These are phyloP conservation scores for Apodemia duryi DNA, from an alignment of 2,888 invertebrate genomes.

Conservation along the genomic window DNA sequence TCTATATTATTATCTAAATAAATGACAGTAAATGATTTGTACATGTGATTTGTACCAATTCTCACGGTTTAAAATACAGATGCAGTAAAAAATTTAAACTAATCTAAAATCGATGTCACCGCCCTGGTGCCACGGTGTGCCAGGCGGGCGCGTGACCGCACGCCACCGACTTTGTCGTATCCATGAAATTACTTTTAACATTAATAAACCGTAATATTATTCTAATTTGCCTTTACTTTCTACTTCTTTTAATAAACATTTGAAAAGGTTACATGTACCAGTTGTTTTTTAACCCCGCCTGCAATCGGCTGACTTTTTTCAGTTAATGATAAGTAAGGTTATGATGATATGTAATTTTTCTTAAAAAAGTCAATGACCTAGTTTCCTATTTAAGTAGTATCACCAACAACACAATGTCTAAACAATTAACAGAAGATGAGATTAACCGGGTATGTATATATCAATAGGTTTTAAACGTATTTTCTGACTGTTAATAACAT, in stretches of 20 bases:
- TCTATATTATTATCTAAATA: no score
- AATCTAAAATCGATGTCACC: slow-evolving; percentile 34
- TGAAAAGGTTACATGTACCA: slow-evolving; percentile 69
- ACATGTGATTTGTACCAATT: no score
- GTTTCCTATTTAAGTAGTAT: slow-evolving; percentile 36
- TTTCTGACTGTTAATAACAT: neutral
- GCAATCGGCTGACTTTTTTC: slow-evolving; percentile 62
- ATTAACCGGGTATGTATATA: slow-evolving; percentile 58
- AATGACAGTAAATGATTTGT: no score
- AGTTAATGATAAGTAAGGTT: neutral
- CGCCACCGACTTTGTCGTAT: slow-evolving; percentile 52
- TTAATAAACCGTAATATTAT: slow-evolving; percentile 71
- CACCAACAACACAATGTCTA: slow-evolving; percentile 42
- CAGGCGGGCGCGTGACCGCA: slow-evolving; percentile 53
- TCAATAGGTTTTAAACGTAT: neutral
- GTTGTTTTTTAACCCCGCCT: slow-evolving; percentile 73
- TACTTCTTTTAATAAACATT: slow-evolving; percentile 73
- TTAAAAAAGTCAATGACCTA: slow-evolving; percentile 29
- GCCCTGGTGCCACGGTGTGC: slow-evolving; percentile 43
- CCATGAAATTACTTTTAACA: slow-evolving; percentile 72
- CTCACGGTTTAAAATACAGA: neutral
- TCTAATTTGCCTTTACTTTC: slow-evolving; percentile 74
- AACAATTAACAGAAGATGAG: slow-evolving; percentile 65
- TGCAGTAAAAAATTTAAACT: slow-evolving; percentile 23
- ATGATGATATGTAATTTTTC: slow-evolving; percentile 12